Base-by-base conservation (phyloP, 2,888 invertebrate species). In the Heliconius sara region DNA sequence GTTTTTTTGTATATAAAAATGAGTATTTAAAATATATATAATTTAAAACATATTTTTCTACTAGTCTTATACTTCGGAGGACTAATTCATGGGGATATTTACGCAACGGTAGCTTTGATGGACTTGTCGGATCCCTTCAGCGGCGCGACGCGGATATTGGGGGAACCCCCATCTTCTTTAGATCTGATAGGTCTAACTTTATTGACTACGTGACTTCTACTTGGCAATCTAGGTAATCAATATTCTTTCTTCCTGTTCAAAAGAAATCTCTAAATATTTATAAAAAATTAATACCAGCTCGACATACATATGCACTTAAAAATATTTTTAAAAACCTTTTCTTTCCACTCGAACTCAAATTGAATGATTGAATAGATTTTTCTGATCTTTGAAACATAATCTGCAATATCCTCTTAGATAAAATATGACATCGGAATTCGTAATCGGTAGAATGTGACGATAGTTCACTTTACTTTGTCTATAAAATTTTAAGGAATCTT, bases 21-120 rank as follows among this genome's bases (percentile, higher is more conserved):
- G 6, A 39, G 39, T 10, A 39, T 10, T 39, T 39, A 39, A 39
- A n/a, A 63, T 63, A 52, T 1, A 12, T 25, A 25, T 25, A 25
- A 16, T 6, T 13, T 63, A 7, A 43, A 30, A 43, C 43, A 16
- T 43, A 10, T 68, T 47, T 60, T 70, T 47, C 25, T 6, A 19
- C 76, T 82, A 96, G 96, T 76, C 93, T 94, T 78, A 85, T 88
- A 13, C 85, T 96, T 19, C 87, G 89, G 80, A 90, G 95, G 19
- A 95, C 96, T 0, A 91, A 95, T 84, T 96, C 96, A 1, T 97
- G 97, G 97, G 97, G 97, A 2, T 97, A 97, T 85, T 91, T 93
- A 77, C 94, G 93, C 78, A 95, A 96, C 82, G 96, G 96, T n/a
- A 95, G 95, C n/a, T 97, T 96, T 85, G 96, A 97, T 84, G 97